These are phyloP conservation scores for Catharus fuscescens DNA, from an alignment of 2,113 vertebrate species.

Conservation along the genomic window DNA sequence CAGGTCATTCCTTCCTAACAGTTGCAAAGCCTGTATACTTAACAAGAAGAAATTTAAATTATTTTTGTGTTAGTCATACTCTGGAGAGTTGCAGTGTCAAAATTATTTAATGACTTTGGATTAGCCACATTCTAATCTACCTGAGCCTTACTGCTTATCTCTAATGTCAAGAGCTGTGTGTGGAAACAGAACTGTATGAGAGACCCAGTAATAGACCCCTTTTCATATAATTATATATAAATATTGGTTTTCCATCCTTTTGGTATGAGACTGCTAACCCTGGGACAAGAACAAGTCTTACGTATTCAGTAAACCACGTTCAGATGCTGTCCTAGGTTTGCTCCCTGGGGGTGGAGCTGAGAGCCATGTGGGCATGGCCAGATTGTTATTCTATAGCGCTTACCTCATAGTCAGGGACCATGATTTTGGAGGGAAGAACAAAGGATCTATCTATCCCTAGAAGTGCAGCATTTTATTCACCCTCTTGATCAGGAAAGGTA, in stretches of 20 bases:
- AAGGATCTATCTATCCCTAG: neutral
- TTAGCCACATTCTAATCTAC: neutral
- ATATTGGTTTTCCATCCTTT: neutral
- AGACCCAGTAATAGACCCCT: neutral
- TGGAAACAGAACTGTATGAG: neutral
- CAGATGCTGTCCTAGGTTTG: neutral
- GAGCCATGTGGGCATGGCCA: fast-evolving
- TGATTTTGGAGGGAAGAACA: neutral
- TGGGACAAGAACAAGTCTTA: neutral
- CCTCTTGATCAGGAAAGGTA: neutral
- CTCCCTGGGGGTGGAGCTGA: fast-evolving
- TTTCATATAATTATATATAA: neutral
- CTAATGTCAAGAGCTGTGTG: neutral
- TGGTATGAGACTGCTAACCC: neutral
- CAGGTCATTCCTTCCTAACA: neutral
- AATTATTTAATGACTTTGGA: neutral
- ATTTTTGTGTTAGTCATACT: neutral
- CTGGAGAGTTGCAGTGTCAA: neutral
- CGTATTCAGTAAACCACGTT: neutral
- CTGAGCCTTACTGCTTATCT: neutral
- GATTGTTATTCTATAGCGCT: neutral
- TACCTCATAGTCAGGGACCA: fast-evolving
- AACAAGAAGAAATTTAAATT: neutral
- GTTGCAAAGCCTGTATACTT: neutral
- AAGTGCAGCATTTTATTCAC: fast-evolving